These are phyloP conservation scores for Trichomycterus rosablanca DNA, from an alignment of 2,113 vertebrate species.

Conservation along the genomic window DNA sequence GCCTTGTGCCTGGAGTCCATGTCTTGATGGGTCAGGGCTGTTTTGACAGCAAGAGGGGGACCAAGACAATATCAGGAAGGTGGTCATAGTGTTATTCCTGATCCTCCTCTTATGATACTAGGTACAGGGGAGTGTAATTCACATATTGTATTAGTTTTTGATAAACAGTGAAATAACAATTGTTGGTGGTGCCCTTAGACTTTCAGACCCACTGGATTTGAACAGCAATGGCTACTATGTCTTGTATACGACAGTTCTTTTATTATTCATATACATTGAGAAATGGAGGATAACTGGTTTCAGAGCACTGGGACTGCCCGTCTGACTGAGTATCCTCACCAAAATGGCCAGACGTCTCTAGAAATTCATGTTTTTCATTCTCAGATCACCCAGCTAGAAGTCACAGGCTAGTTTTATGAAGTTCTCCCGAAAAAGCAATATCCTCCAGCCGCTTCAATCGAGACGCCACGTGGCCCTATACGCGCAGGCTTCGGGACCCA, in stretches of 20 bases:
- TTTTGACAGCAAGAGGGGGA: too few species aligned
- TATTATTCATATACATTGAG: conserved; percentile 13
- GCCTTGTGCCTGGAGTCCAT: too few species aligned
- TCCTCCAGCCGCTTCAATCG: conserved; percentile 74
- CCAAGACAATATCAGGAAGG: too few species aligned
- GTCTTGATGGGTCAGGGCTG: too few species aligned
- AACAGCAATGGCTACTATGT: not conserved
- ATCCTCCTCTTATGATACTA: too few species aligned
- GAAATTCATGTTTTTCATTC: conserved; percentile 41
- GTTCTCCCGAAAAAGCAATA: conserved; percentile 68
- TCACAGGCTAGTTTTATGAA: conserved; percentile 64
- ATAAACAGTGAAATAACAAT: not conserved
- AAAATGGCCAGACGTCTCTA: conserved; percentile 12
- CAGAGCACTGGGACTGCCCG: conserved; percentile 3
- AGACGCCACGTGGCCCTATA: conserved; percentile 66
- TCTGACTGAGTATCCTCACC: too few species aligned
- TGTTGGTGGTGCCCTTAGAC: too few species aligned
- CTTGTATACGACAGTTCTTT: not conserved
- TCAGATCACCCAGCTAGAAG: conserved; percentile 51
- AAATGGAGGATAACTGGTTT: conserved; percentile 21
- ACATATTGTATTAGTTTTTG: not conserved
- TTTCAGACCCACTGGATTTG: not conserved
- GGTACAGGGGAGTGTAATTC: too few species aligned
- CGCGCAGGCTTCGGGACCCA: conserved; percentile 58
- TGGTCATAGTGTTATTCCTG: too few species aligned